These are phyloP conservation scores for Hucho hucho DNA, from an alignment of 2,113 vertebrate genomes.

Conservation along the genomic window DNA sequence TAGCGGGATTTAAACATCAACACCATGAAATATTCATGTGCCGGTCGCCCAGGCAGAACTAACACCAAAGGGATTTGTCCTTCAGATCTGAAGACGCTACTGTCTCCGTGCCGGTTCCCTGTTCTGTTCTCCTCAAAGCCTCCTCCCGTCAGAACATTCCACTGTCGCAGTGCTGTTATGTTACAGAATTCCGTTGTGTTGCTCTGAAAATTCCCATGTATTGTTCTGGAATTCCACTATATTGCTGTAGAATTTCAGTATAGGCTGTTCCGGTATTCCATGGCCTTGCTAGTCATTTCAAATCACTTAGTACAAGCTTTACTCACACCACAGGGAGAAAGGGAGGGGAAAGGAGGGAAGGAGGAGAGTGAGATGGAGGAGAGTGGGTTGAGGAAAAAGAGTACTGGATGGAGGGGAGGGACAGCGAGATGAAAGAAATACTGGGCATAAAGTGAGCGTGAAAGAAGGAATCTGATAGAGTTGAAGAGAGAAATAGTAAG, in stretches of 20 bases:
- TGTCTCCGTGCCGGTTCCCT: conserved; percentile 46
- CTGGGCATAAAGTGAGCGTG: neutral
- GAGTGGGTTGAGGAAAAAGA: neutral
- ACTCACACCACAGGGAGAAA: neutral
- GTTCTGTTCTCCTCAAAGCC: conserved; percentile 15
- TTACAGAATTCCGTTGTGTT: neutral
- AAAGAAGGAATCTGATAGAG: neutral
- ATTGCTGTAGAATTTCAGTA: neutral
- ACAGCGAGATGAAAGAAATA: neutral
- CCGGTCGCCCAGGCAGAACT: conserved; percentile 65
- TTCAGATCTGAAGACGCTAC: conserved; percentile 68
- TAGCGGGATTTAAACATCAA: conserved; percentile 72
- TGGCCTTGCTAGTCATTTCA: neutral
- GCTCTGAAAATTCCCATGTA: neutral
- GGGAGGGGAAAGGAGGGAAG: neutral
- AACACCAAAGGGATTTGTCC: conserved; percentile 69
- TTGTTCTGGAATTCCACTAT: neutral
- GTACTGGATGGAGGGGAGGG: conserved; percentile 25
- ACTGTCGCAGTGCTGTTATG: neutral
- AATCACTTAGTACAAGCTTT: neutral
- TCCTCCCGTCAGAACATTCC: conserved; percentile 5
- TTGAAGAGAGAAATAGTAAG: neutral
- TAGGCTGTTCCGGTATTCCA: neutral
- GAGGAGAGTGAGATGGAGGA: no score
- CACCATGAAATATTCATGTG: conserved; percentile 74